Evolutionary conservation across 2,113 vertebrate genomes (phyloP), one percentile per base, ranked within the genome.

Genomic region (Malaclemys terrapin): DNA sequence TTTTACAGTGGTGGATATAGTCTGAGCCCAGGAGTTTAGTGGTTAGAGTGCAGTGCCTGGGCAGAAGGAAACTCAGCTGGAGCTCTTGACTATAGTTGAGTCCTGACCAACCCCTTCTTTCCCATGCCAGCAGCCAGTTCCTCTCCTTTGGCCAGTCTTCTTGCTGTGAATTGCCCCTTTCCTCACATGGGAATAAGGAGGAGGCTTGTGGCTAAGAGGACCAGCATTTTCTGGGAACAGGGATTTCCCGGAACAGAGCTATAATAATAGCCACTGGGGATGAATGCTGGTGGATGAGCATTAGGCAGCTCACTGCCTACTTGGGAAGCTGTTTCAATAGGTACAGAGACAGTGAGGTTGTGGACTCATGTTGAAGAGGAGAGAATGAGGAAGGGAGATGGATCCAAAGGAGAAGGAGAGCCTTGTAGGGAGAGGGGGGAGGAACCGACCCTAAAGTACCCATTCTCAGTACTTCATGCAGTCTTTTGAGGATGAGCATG

Each of bases 121-220:
- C 57, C 79, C 72, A 25, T 45, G 69, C 83, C 5, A 25, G 69
- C 49, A 2, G 80, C 87, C 1, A 0, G 72, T 94, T 95, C 75
- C 80, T 89, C 94, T 91, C 87, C 92, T 38, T n/a, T 92, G 93
- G 83, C 78, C 13, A 1, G 84, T 97, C 79, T 27, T 93, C 97
- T 95, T 94, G 96, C 96, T 96, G 96, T 93, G 96, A 97, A 96
- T 93, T 96, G 96, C 81, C 96, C 94, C 89, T 96, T 91, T 97
- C 97, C 95, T 97, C 95, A 96, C 90, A 92, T 79, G 88, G 92
- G 76, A 89, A 84, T 84, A 94, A 95, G 95, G 10, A 0, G 97
- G 95, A 92, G 42, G 24, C 47, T 96, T 54, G 31, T 49, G 88
- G 65, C 87, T 83, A 45, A 96, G 89, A 59, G 90, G 96, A 86